A percentile compares a stretch with the other conserved stretches of the same genome.
Conservation (phyloP, 2,797 vertebrate species). For the Gymnothorax javanicus region DNA sequence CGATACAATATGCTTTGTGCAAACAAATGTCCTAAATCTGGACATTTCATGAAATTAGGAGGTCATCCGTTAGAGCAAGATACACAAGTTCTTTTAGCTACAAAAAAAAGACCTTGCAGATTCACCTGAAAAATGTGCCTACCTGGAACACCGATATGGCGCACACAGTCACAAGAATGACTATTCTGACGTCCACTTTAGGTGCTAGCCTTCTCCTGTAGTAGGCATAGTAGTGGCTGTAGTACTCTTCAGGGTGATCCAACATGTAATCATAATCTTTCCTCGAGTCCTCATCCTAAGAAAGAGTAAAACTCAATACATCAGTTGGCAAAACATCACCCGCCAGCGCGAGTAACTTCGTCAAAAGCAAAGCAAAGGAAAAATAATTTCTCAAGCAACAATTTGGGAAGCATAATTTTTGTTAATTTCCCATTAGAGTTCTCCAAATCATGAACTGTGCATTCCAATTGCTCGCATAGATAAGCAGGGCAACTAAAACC, state of each 20-base stretch:
- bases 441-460: not conserved
- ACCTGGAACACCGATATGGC: constrained; percentile 95
- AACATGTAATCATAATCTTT: constrained; percentile 97
- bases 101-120: not conserved
- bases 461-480: not conserved
- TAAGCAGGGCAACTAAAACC: not conserved
- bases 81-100: not conserved
- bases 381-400: not conserved
- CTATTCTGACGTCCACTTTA: constrained; percentile 88
- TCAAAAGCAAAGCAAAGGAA: not conserved
- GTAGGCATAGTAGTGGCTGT: constrained; percentile 95
- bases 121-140: constrained; percentile 13
- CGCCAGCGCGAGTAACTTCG: not conserved
- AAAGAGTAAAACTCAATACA: constrained; percentile 1
- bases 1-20: not conserved
- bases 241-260: constrained; percentile 95
- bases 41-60: not conserved
- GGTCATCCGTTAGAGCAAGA: not conserved
- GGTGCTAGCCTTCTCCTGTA: constrained; percentile 88
- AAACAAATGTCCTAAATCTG: not conserved
- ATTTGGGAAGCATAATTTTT: not conserved
- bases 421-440: not conserved
- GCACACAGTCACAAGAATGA: constrained; percentile 89
- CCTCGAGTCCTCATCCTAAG: constrained; percentile 90
- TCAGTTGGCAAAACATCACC: not conserved